Conservation (phyloP, 2,113 vertebrate genomes). For the Mola mola region DNA sequence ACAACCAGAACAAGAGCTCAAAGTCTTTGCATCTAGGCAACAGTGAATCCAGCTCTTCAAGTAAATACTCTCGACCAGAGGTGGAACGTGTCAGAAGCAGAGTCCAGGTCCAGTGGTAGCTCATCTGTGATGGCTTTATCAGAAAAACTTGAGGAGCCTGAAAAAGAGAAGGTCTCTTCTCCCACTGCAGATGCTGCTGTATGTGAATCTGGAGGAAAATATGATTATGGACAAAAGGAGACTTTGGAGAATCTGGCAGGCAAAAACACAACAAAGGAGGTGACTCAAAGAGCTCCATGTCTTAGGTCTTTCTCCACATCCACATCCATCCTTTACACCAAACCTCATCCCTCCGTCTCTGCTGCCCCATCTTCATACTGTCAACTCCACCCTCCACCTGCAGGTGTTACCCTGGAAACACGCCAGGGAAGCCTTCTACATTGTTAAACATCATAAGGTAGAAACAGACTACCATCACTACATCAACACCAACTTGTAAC, state of each 20-base stretch:
- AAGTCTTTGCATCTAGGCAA: fast-evolving
- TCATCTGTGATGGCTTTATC: fast-evolving
- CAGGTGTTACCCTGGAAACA: constrained; percentile 13
- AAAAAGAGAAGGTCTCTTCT: neutral
- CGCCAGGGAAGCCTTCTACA: neutral
- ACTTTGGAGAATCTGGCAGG: too few relatives aligned
- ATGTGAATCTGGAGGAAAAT: neutral
- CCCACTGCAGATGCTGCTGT: neutral
- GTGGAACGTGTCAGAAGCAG: neutral
- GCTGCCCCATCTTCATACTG: neutral
- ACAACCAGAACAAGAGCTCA: constrained; percentile 24
- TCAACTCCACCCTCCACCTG: constrained; percentile 47
- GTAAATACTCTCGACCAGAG: constrained; percentile 26
- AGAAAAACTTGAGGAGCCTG: neutral
- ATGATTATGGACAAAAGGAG: neutral
- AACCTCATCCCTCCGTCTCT: constrained; percentile 2
- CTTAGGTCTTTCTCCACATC: constrained; percentile 8
- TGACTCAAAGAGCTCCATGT: neutral
- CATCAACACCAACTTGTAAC: neutral
- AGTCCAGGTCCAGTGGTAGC: constrained; percentile 40
- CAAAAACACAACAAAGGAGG: fast-evolving
- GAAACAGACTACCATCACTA: neutral
- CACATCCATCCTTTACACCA: neutral
- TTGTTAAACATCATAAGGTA: neutral
- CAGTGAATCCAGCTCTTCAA: constrained; percentile 43